phyloP scores from a whole-genome alignment of 2,888 invertebrate genomes.

The Amblyteles armatorius region DNA sequence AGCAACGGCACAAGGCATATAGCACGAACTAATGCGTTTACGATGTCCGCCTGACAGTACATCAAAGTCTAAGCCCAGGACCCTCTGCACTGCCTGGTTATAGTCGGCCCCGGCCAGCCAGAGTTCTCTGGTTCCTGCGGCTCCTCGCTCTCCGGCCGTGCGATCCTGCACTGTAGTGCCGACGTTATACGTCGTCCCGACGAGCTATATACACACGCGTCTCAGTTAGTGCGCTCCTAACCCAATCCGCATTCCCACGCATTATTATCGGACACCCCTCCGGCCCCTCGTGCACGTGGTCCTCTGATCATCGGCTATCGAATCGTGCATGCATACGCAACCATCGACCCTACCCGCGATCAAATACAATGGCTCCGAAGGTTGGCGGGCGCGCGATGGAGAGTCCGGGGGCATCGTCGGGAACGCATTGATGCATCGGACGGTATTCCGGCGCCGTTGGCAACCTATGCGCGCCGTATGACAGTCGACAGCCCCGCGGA shows the following conservation, averaged over 20 bases:
- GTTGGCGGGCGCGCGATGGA: conserved; percentile 41
- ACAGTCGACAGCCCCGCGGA: not conserved
- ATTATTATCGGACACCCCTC: conserved; percentile 72
- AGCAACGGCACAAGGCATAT: conserved; percentile 63
- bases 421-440: conserved; percentile 34
- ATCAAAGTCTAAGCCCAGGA: conserved; percentile 77
- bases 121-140: conserved; percentile 60
- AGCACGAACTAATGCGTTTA: conserved; percentile 81
- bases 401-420: conserved; percentile 42
- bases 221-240: conserved; percentile 62
- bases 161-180: conserved; percentile 42
- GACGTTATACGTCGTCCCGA: conserved; percentile 29
- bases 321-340: conserved; percentile 53
- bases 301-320: conserved; percentile 69
- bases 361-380: conserved; percentile 55
- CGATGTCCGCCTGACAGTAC: conserved; percentile 82
- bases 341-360: conserved; percentile 33
- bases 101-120: conserved; percentile 56
- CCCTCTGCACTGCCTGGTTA: conserved; percentile 57
- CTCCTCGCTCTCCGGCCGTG: conserved; percentile 51
- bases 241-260: conserved; percentile 71
- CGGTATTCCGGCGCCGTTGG: conserved; percentile 26
- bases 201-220: conserved; percentile 26
- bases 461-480: not conserved
- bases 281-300: conserved; percentile 48